A percentile compares a stretch with the other conserved stretches of the same genome.
These are phyloP conservation scores for Dilophus febrilis DNA, from an alignment of 2,888 invertebrate genomes.

Conservation along the genomic window DNA sequence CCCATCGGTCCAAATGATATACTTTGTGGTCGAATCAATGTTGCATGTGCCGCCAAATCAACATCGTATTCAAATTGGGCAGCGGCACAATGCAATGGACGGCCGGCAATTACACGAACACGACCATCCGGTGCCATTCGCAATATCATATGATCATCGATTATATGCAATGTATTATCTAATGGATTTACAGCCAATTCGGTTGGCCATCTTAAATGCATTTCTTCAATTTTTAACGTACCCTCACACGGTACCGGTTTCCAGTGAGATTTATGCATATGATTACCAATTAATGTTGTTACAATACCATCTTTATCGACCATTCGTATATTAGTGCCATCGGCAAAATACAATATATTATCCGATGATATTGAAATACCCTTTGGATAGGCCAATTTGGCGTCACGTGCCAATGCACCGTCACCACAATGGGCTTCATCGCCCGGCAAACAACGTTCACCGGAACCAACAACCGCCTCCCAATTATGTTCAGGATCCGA, in stretches of 20 bases:
- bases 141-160: slow-evolving; percentile 90
- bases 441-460: slow-evolving; percentile 81
- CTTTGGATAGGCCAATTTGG: slow-evolving; percentile 90
- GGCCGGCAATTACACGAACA: slow-evolving; percentile 82
- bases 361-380: slow-evolving; percentile 88
- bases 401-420: slow-evolving; percentile 79
- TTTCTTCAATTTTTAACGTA: slow-evolving; percentile 79
- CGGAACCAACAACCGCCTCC: slow-evolving; percentile 90
- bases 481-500: slow-evolving; percentile 80
- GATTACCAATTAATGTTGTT: slow-evolving; percentile 80
- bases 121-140: slow-evolving; percentile 82
- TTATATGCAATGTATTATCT: slow-evolving; percentile 86
- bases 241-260: slow-evolving; percentile 86
- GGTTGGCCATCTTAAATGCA: slow-evolving; percentile 91
- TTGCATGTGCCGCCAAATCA: slow-evolving; percentile 80
- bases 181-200: slow-evolving; percentile 86
- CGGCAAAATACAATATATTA: slow-evolving; percentile 85
- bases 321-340: slow-evolving; percentile 87
- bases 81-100: slow-evolving; percentile 82
- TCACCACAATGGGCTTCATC: slow-evolving; percentile 94
- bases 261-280: slow-evolving; percentile 87
- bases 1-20: slow-evolving; percentile 87
- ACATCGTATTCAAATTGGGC: slow-evolving; percentile 62
- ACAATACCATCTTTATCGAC: slow-evolving; percentile 85
- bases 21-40: slow-evolving; percentile 83